Percentiles rank a stretch among this genome's conserved stretches.
These are phyloP conservation scores for Pteria penguin DNA, from an alignment of 2,888 invertebrate genomes.

Conservation along the genomic window DNA sequence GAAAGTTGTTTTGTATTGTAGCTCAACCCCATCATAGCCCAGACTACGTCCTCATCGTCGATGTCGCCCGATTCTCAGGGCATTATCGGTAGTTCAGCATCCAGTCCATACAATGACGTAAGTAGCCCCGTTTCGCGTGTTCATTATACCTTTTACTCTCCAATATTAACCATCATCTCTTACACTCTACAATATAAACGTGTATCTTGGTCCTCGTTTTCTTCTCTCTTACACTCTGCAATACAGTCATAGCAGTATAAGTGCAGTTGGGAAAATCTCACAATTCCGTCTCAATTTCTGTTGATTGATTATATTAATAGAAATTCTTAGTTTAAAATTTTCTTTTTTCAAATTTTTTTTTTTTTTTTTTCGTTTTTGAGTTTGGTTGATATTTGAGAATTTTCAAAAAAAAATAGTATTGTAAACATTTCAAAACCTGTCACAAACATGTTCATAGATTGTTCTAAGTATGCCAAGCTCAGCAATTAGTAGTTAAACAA, in stretches of 20 bases:
- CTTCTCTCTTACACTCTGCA: neutral
- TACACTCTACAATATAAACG: neutral
- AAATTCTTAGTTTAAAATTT: too few relatives aligned
- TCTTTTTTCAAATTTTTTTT: too few relatives aligned
- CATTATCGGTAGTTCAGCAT: slow-evolving; percentile 69
- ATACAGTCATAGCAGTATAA: too few relatives aligned
- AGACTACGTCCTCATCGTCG: slow-evolving; percentile 62
- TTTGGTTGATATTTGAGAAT: too few relatives aligned
- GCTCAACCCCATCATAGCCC: slow-evolving; percentile 75
- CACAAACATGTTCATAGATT: too few relatives aligned
- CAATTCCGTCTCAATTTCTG: too few relatives aligned
- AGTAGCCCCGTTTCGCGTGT: slow-evolving; percentile 37
- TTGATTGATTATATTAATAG: too few relatives aligned
- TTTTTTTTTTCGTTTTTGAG: too few relatives aligned
- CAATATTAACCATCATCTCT: neutral
- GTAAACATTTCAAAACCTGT: too few relatives aligned
- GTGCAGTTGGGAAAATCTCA: too few relatives aligned
- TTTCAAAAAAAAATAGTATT: too few relatives aligned
- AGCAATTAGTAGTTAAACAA: neutral
- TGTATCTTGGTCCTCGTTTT: neutral
- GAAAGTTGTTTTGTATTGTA: slow-evolving; percentile 56
- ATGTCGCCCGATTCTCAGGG: slow-evolving; percentile 77
- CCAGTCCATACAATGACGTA: slow-evolving; percentile 73
- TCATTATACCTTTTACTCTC: neutral
- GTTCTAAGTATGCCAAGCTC: neutral